Evolutionary conservation across 2,797 vertebrate species (phyloP).

Genomic region (Coreius guichenoti): DNA sequence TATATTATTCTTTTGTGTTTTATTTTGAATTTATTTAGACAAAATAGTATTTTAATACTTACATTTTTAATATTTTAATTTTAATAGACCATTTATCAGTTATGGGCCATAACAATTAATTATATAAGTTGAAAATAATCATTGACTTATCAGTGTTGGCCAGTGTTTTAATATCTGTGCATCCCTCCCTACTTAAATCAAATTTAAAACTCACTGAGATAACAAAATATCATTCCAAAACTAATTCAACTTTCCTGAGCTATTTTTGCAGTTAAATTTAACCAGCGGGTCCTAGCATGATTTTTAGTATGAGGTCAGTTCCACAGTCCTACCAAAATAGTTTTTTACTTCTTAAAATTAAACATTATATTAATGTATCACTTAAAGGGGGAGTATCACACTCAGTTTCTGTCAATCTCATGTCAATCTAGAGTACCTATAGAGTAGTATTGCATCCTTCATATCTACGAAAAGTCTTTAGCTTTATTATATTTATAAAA

Average conservation of each 20-base stretch:
- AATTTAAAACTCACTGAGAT: not conserved
- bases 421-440: too few relatives aligned
- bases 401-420: too few relatives aligned
- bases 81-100: not conserved
- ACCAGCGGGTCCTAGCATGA: not conserved
- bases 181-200: not conserved
- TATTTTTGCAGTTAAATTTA: not conserved
- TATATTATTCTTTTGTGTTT: not conserved
- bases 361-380: not conserved
- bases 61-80: not conserved
- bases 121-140: not conserved
- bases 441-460: too few relatives aligned
- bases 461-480: too few relatives aligned
- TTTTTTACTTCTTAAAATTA: not conserved
- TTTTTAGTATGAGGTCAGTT: not conserved
- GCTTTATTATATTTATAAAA: too few relatives aligned
- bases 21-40: not conserved
- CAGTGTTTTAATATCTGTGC: not conserved
- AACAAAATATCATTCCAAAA: not conserved
- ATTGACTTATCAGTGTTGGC: not conserved
- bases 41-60: not conserved
- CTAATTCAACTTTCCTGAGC: not conserved
- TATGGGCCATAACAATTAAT: not conserved
- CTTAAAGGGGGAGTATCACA: too few relatives aligned
- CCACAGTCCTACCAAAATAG: not conserved